Percentiles rank a stretch among this genome's conserved stretches.
Conservation (phyloP, 1,140 invertebrate species). For the Leptinotarsa lineolata region DNA sequence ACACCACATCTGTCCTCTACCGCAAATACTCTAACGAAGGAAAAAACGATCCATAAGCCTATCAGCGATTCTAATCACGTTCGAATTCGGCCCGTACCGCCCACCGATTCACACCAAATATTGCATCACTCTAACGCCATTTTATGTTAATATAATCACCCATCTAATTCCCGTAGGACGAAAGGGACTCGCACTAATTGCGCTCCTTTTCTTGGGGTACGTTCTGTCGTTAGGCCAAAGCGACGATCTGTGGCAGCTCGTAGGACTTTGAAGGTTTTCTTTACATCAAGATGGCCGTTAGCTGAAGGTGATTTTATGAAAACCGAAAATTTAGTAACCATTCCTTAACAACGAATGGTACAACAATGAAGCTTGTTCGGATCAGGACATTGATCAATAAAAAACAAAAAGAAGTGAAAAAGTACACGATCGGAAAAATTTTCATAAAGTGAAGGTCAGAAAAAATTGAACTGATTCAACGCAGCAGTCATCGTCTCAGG, state of each 20-base stretch:
- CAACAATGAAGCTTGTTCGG: too few species aligned
- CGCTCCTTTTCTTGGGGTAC: constrained; percentile 13
- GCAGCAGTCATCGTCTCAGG: too few species aligned
- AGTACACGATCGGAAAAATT: too few species aligned
- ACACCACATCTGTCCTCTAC: not conserved
- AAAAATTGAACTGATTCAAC: too few species aligned
- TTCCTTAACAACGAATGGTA: too few species aligned
- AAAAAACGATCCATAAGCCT: not conserved
- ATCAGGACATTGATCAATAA: too few species aligned
- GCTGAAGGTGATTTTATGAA: too few species aligned
- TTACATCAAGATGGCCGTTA: too few species aligned
- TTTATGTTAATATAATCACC: constrained; percentile 24
- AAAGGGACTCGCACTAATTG: constrained; percentile 11
- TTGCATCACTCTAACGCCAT: constrained; percentile 16
- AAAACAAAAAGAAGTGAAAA: too few species aligned
- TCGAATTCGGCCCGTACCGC: constrained; percentile 4
- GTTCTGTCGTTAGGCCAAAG: not conserved
- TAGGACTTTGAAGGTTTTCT: not conserved
- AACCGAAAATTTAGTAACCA: too few species aligned
- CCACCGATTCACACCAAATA: constrained; percentile 22
- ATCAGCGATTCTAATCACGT: constrained; percentile 12
- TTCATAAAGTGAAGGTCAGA: too few species aligned
- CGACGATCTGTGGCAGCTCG: not conserved
- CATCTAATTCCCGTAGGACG: constrained; percentile 15
- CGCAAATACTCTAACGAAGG: not conserved